Evolutionary conservation across 2,888 invertebrate species (phyloP), one percentile per base, ranked within the genome.

Genomic region (Mythimna albipuncta): DNA sequence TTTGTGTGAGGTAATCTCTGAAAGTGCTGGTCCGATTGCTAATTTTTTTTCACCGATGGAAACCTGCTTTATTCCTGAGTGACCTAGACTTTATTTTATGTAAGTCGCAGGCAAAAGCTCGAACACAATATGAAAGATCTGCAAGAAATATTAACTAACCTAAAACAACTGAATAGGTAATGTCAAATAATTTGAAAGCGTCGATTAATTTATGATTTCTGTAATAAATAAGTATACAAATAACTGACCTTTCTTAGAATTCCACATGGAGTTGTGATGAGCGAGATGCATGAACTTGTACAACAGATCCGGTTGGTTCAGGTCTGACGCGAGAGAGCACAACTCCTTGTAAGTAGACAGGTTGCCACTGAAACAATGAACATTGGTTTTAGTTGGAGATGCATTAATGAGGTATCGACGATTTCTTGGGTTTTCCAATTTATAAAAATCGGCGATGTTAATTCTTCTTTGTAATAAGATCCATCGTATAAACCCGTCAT

Each of bases 261-360:
- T 99, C 99, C 99, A 99, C 69, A 98, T 97, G 2, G 99, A 98
- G 93, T 99, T 99, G 90, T 99, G 98, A 96, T 99, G 99, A 0
- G 99, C 99, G 81, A 99, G 95, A 92, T 99, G 98, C 98, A 99
- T 98, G 92, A 99, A 99, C 93, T 99, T 98, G 94, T 99, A 99
- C 80, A 99, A 97, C 77, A 99, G 97, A 91, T 99, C 99, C 0
- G 99, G 99, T 91, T 99, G 98, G 91, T 99, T 99, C 79, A 99
- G 96, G 93, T 99, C 99, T 0, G 99, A 99, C 0, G 99, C 99
- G 61, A 99, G 95, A 0, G 99, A 98, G 92, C 99, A 99, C 66
- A 99, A 96, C 93, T 99, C 99, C 91, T 98, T 99, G 94, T 99
- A 99, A 0, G 99, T 99, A 1, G 99, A 98, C 47, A 99, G 96